These are phyloP conservation scores for Eupristina koningsbergeri DNA, from an alignment of 1,140 invertebrate species.

Conservation along the genomic window DNA sequence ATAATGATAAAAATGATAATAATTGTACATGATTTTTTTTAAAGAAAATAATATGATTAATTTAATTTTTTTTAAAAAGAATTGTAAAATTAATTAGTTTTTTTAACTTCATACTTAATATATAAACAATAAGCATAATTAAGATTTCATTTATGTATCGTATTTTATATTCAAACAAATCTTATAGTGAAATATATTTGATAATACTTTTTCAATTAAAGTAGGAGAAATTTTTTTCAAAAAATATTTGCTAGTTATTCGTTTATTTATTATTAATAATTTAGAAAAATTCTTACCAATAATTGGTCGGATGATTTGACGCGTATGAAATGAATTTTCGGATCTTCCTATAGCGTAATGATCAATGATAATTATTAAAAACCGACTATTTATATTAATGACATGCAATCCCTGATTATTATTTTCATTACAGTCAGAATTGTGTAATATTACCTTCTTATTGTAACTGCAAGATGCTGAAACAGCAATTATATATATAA, in stretches of 20 bases:
- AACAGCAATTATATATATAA: not conserved
- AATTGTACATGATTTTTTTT: too few relatives aligned
- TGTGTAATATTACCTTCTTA: slow-evolving; percentile 44
- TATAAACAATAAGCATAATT: too few relatives aligned
- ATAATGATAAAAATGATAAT: not conserved
- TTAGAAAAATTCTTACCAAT: slow-evolving; percentile 16
- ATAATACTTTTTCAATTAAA: too few relatives aligned
- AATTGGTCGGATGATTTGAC: slow-evolving; percentile 16
- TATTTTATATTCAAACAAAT: too few relatives aligned
- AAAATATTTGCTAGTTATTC: not conserved
- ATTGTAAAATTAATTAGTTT: too few relatives aligned
- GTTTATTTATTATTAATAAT: not conserved
- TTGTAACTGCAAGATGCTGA: slow-evolving; percentile 15
- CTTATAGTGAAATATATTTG: too few relatives aligned
- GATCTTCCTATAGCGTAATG: slow-evolving; percentile 31
- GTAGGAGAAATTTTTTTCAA: too few relatives aligned
- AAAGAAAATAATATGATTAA: too few relatives aligned
- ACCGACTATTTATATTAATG: slow-evolving; percentile 24
- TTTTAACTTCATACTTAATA: too few relatives aligned
- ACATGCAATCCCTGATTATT: not conserved
- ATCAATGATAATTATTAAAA: slow-evolving; percentile 33
- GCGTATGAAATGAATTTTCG: slow-evolving; percentile 38
- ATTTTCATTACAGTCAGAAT: slow-evolving; percentile 10
- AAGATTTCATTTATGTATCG: too few relatives aligned
- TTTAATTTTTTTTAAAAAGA: too few relatives aligned